Evolutionary conservation across 2,888 invertebrate species (phyloP).

Genomic region (Drosophila niveifrons): DNA sequence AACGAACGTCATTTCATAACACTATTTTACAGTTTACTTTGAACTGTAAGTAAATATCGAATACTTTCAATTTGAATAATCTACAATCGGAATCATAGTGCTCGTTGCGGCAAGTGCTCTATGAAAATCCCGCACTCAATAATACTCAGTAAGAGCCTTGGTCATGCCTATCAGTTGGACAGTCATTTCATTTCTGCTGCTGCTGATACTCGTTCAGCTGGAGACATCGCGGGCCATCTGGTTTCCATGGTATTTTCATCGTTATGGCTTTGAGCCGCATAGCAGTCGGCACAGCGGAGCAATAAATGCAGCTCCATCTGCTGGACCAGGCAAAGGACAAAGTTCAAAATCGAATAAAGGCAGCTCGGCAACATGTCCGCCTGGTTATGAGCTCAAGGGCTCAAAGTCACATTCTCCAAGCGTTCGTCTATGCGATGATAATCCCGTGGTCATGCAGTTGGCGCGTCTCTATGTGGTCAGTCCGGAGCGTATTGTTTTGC

Average conservation of each 20-base stretch:
- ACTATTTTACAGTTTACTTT: too few species aligned
- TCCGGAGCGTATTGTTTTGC: constrained; percentile 86
- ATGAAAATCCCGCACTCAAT: neutral
- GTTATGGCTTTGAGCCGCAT: constrained; percentile 53
- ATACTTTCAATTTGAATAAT: neutral
- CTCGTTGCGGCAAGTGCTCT: constrained; percentile 17
- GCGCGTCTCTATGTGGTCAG: constrained; percentile 86
- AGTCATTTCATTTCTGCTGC: constrained; percentile 20
- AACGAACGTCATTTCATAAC: too few species aligned
- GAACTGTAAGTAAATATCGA: too few species aligned
- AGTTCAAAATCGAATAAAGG: constrained; percentile 9
- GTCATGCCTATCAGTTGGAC: constrained; percentile 31
- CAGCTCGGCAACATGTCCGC: constrained; percentile 31
- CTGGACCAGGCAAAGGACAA: neutral
- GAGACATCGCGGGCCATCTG: constrained; percentile 50
- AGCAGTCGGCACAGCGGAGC: constrained; percentile 26
- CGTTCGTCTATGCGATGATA: constrained; percentile 81
- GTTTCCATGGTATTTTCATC: constrained; percentile 74
- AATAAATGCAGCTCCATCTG: neutral
- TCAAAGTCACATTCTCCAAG: neutral
- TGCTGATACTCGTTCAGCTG: constrained; percentile 35
- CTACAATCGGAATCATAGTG: constrained; percentile 10
- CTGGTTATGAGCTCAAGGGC: constrained; percentile 43
- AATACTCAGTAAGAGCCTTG: neutral
- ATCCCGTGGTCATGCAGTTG: constrained; percentile 86